These are phyloP conservation scores for Drosophila athabasca DNA, from an alignment of 1,140 invertebrate genomes.

Conservation along the genomic window DNA sequence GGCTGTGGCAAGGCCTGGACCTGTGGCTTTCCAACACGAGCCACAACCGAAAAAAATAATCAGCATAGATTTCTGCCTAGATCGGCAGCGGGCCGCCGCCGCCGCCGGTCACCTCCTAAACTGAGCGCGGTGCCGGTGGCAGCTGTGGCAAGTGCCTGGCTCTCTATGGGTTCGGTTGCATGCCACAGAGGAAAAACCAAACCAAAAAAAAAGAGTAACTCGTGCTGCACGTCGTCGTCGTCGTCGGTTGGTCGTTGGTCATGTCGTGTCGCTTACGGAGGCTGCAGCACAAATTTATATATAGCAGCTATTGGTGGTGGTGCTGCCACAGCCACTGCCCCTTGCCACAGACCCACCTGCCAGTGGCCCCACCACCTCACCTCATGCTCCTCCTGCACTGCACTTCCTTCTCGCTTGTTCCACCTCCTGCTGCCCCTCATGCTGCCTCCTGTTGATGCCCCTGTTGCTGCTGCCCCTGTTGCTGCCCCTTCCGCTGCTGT, in stretches of 20 bases:
- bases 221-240: slow-evolving; percentile 78
- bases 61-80: slow-evolving; percentile 55
- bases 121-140: slow-evolving; percentile 39
- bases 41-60: slow-evolving; percentile 42
- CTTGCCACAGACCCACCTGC: no score
- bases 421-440: neutral
- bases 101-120: slow-evolving; percentile 49
- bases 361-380: neutral
- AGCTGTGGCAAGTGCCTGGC: slow-evolving; percentile 66
- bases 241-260: slow-evolving; percentile 62
- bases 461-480: no score
- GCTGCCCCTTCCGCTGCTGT: slow-evolving; percentile 12
- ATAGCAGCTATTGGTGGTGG: slow-evolving; percentile 44
- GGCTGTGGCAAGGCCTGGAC: no score
- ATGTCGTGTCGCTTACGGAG: slow-evolving; percentile 74
- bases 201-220: slow-evolving; percentile 43
- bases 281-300: slow-evolving; percentile 63
- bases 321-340: neutral
- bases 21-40: slow-evolving; percentile 25
- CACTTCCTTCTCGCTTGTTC: neutral
- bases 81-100: slow-evolving; percentile 34
- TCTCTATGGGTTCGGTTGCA: slow-evolving; percentile 42
- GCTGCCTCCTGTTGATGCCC: no score
- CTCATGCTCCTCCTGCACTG: neutral
- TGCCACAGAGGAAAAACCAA: slow-evolving; percentile 13